These are phyloP conservation scores for Colossoma macropomum DNA, from an alignment of 2,113 vertebrate genomes.

Conservation along the genomic window DNA sequence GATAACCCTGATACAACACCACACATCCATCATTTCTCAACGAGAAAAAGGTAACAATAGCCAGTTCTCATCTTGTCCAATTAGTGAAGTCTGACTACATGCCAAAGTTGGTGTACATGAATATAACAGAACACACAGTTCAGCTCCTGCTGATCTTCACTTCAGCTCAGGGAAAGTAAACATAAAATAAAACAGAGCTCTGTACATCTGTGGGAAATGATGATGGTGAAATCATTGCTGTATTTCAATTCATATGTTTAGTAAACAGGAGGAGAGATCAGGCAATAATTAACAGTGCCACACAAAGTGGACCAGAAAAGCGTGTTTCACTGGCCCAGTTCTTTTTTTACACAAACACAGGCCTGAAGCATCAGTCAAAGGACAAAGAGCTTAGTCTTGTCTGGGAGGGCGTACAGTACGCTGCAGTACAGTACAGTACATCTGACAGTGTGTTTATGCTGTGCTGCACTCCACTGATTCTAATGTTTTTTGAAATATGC, in stretches of 20 bases:
- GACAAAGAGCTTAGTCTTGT: constrained; percentile 20
- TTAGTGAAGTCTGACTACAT: background rate
- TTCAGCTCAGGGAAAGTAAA: background rate
- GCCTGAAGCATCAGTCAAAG: constrained; percentile 7
- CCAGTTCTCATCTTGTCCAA: background rate
- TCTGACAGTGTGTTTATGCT: constrained; percentile 36
- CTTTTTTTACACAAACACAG: background rate
- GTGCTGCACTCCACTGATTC: constrained; percentile 23
- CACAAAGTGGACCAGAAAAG: background rate
- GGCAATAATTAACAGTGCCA: background rate
- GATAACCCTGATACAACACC: background rate
- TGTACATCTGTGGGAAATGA: background rate
- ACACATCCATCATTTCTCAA: background rate
- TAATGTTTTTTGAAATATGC: constrained; percentile 46
- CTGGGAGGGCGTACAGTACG: constrained; percentile 18
- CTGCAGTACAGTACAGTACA: constrained; percentile 9
- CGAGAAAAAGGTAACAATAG: background rate
- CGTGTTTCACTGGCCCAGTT: background rate
- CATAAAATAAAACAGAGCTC: too few relatives aligned
- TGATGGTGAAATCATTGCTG: constrained; percentile 16
- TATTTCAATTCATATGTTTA: constrained; percentile 4
- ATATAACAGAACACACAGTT: background rate
- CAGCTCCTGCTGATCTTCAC: background rate
- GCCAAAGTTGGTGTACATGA: background rate
- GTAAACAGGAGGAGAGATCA: background rate